Conservation (phyloP, 2,113 vertebrate species). For the Cyanistes caeruleus region DNA sequence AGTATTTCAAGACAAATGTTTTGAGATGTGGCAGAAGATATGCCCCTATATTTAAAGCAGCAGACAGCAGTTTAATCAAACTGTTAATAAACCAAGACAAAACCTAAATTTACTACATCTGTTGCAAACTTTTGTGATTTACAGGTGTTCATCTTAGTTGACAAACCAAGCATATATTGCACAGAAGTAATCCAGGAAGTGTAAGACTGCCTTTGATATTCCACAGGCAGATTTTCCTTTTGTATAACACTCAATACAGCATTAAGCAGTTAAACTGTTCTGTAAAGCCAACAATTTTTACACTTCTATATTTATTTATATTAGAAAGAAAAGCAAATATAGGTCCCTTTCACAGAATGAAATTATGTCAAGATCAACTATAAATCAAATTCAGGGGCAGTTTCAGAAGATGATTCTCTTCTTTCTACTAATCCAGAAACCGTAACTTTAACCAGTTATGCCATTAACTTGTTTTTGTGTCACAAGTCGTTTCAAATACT, state of each 20-base stretch:
- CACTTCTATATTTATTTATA: not conserved
- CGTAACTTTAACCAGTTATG: not conserved
- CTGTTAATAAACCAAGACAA: not conserved
- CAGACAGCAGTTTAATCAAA: not conserved
- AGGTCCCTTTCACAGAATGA: not conserved
- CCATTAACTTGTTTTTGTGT: not conserved
- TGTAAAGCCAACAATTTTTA: not conserved
- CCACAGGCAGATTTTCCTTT: not conserved
- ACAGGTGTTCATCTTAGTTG: not conserved
- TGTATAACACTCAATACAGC: not conserved
- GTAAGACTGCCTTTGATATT: not conserved
- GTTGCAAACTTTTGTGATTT: not conserved
- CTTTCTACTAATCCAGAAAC: not conserved
- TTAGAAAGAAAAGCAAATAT: not conserved
- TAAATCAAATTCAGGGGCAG: not conserved
- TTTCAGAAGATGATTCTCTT: not conserved
- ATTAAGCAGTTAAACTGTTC: not conserved
- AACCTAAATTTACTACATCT: not conserved
- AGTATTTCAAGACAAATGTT: not conserved
- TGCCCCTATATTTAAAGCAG: not conserved
- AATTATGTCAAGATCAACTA: not conserved
- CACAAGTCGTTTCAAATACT: not conserved
- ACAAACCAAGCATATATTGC: not conserved
- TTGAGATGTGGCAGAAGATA: not conserved
- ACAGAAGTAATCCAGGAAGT: not conserved